Percentiles rank a stretch among this genome's conserved stretches.
Evolutionary conservation across 2,888 invertebrate species (phyloP).

Genomic region (Conchocele bisecta): DNA sequence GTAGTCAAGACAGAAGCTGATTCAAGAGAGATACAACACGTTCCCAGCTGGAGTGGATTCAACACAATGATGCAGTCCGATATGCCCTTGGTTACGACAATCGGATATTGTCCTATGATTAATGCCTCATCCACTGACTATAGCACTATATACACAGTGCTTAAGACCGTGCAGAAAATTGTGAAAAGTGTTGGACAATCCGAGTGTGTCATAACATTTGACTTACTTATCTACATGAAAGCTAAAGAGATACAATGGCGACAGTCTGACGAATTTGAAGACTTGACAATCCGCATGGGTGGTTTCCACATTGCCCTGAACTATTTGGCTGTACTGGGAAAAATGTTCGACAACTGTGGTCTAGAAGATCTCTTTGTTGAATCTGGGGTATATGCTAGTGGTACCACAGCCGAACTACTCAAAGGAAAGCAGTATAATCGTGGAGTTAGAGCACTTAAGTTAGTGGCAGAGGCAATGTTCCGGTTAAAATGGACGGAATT

Average conservation of each 20-base stretch:
- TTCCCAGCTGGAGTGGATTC: conserved; percentile 1
- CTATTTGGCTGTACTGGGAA: neutral
- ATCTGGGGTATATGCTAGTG: conserved; percentile 1
- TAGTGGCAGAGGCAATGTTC: neutral
- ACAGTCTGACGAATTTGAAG: neutral
- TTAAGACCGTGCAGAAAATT: conserved; percentile 6
- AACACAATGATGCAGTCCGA: neutral
- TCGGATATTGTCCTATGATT: conserved; percentile 5
- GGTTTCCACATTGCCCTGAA: conserved; percentile 3
- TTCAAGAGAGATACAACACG: neutral
- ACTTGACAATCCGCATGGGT: neutral
- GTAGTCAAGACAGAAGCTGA: neutral
- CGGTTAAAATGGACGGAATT: neutral
- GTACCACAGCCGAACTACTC: neutral
- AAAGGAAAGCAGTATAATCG: conserved; percentile 1
- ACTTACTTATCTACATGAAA: neutral
- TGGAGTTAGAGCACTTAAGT: neutral
- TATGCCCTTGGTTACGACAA: neutral
- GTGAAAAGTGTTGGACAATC: neutral
- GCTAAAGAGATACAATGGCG: conserved; percentile 8
- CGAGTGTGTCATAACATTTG: neutral
- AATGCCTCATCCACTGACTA: conserved; percentile 4
- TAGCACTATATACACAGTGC: neutral
- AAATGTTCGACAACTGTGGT: neutral
- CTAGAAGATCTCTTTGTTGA: neutral